A percentile compares a stretch with the other conserved stretches of the same genome.
Conservation (phyloP, 2,797 vertebrate species). For the Euthynnus affinis region DNA sequence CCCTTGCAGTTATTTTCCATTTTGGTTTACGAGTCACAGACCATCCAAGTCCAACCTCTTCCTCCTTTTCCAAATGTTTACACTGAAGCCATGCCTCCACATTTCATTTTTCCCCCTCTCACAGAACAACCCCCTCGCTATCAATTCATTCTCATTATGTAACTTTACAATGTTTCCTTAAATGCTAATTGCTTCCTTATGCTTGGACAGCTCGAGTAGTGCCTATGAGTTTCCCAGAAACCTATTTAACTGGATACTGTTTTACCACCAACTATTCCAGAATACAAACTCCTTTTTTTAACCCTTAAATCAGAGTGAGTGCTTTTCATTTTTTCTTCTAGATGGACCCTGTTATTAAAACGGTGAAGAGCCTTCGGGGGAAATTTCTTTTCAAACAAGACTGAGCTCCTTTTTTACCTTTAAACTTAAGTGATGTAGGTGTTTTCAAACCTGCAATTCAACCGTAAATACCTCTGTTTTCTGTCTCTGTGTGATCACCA, state of each 20-base stretch:
- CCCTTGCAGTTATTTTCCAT: conserved; percentile 58
- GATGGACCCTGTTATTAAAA: conserved; percentile 26
- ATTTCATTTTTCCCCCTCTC: conserved; percentile 47
- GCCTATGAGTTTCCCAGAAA: conserved; percentile 58
- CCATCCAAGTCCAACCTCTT: conserved; percentile 23
- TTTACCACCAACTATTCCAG: conserved; percentile 35
- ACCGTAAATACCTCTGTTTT: not conserved
- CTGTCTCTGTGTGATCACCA: not conserved
- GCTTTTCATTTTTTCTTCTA: conserved; percentile 1
- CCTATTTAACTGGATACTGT: conserved; percentile 29
- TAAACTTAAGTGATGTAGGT: conserved; percentile 1
- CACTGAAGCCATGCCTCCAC: conserved; percentile 37
- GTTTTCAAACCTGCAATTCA: conserved; percentile 27
- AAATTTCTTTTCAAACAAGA: not conserved
- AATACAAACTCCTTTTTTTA: conserved; percentile 31
- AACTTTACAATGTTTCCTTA: conserved; percentile 44
- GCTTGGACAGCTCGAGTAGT: conserved; percentile 37
- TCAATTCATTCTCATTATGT: conserved; percentile 58
- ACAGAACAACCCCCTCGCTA: conserved; percentile 21
- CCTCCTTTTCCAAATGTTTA: conserved; percentile 54
- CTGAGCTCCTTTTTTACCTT: not conserved
- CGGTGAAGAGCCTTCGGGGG: conserved; percentile 5
- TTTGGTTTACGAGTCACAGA: conserved; percentile 33
- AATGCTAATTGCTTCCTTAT: conserved; percentile 74
- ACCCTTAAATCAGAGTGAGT: conserved; percentile 24